Conservation (phyloP, 2,888 invertebrate species). For the Nycteola revayana region DNA sequence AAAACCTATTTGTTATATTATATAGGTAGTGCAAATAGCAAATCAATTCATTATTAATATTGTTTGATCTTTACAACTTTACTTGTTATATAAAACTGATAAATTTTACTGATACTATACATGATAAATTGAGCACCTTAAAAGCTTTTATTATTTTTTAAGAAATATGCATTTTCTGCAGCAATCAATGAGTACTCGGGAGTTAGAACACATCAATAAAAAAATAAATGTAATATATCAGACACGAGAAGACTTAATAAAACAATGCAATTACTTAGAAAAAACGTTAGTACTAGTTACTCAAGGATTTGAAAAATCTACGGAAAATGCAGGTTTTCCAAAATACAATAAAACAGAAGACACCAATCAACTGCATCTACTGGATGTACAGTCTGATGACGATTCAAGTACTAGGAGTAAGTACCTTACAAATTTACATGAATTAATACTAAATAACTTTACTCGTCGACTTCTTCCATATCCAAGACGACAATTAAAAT, state of each 20-base stretch:
- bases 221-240: conserved; percentile 53
- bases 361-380: conserved; percentile 41
- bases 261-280: conserved; percentile 58
- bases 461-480: too few species aligned
- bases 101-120: too few species aligned
- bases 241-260: conserved; percentile 47
- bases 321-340: conserved; percentile 2
- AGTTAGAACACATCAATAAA: conserved; percentile 52
- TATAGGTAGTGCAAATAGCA: too few species aligned
- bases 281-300: conserved; percentile 58
- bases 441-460: not conserved
- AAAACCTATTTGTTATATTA: too few species aligned
- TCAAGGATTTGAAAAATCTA: conserved; percentile 52
- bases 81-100: too few species aligned
- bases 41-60: too few species aligned
- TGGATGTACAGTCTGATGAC: conserved; percentile 63
- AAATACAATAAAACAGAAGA: conserved; percentile 8
- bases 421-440: conserved; percentile 8
- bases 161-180: conserved; percentile 37
- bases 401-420: conserved; percentile 55
- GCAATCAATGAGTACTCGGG: conserved; percentile 54
- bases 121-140: too few species aligned
- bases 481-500: too few species aligned
- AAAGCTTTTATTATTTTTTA: too few species aligned
- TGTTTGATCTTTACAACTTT: too few species aligned